Evolutionary conservation across 2,797 vertebrate species (phyloP), one percentile per base, ranked within the genome.

Genomic region (Sebastes diploproa): DNA sequence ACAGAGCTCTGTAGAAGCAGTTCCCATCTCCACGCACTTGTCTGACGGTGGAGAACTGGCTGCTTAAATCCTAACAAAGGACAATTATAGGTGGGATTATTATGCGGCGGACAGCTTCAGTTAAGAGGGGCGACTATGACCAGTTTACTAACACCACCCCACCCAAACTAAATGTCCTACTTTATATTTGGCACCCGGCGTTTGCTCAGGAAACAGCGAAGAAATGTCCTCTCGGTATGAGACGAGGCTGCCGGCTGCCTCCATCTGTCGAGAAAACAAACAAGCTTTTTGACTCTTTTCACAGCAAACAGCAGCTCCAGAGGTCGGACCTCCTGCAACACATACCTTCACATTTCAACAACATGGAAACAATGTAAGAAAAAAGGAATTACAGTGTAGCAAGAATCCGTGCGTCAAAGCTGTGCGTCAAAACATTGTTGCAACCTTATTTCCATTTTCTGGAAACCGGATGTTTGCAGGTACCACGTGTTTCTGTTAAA

Each of bases 1-100:
- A 95, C 75, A 97, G 59, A 12, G 95, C 97, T 91, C 97, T 94
- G 93, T 97, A 97, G 93, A 97, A 97, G 82, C 97, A 97, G 87
- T 97, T 97, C 2, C 97, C 97, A 65, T 97, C 97, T 4, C 96
- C 96, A 29, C 93, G 89, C 25, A 96, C 95, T 88, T 94, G 96
- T 38, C 97, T 96, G 78, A 97, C 94, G 1, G 89, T 94, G 3
- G 87, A 89, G 87, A 97, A 97, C 79, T 93, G 93, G 61, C 89
- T 83, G 90, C 91, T 94, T 64, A 97, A 86, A 59, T 96, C 96
- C 97, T 97, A 22, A 78, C n/a, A 78, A 85, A 87, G n/a, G 54
- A 85, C 67, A 86, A 78, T 6, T 11, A 22, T 0, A 46, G 6
- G 12, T 32, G 14, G 12, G 11, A 38, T 82, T 86, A 80, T 34